Evolutionary conservation across 2,113 vertebrate genomes (phyloP), one percentile per base, ranked within the genome.

Genomic region (Gallinago jamesoni): DNA sequence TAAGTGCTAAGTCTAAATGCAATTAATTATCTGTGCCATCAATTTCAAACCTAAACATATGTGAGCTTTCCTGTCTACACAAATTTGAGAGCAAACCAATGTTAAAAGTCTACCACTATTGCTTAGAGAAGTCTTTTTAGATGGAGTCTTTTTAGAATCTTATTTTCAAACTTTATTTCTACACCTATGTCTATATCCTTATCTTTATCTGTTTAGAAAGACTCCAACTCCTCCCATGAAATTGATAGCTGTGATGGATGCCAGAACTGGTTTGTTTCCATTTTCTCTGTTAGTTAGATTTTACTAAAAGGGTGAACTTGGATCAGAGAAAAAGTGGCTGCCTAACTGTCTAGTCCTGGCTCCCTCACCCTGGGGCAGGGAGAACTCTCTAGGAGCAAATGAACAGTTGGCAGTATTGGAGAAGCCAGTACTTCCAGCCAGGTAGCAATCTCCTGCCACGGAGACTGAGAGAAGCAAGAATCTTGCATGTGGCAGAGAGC

Each of bases 11-110:
- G 22, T 60, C 47, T 82, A 84, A 82, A 91, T 22, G 25, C 43
- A 87, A 75, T 84, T 87, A 78, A 90, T 66, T 84, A 59, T 20
- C 86, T 84, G 19, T 74, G 74, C n/a, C 67, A 90, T 43, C 35
- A 23, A 39, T 47, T 94, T 53, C 57, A 85, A 90, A 76, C 7
- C 57, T 77, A 69, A 94, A 8, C 43, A 66, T 82, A 28, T 78
- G 15, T 50, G 80, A 47, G 86, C 31, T 66, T 80, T 59, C 8
- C 27, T n/a, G 15, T 30, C 67, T 57, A 27, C 0, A 0, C 18
- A 64, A 47, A 59, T 33, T 17, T 69, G 5, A 84, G 12, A 87
- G 18, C 17, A 90, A 89, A 57, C 6, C 63, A 83, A 14, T 12
- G 23, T 57, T 35, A 87, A 63, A 63, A 74, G 14, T 73, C 28